These are phyloP conservation scores for Achlya flavicornis DNA, from an alignment of 2,888 invertebrate genomes.

Conservation along the genomic window DNA sequence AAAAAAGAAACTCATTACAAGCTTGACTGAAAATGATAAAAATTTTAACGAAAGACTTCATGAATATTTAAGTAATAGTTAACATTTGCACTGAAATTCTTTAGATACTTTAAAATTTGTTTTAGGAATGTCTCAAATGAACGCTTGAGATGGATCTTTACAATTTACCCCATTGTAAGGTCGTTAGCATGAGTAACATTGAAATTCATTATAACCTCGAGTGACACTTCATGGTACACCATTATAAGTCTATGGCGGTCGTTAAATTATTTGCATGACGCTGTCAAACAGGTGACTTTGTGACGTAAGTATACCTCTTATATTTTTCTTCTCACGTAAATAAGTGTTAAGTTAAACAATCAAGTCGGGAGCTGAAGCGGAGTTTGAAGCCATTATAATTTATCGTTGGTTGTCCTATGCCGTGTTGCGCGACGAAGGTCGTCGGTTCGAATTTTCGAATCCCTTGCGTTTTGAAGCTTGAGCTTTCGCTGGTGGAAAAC, in stretches of 20 bases:
- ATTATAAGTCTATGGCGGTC: background rate
- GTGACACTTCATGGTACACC: background rate
- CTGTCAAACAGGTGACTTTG: background rate
- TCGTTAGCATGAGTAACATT: conserved; percentile 3
- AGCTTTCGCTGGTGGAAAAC: too few relatives aligned
- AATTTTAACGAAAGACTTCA: too few relatives aligned
- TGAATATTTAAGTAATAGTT: too few relatives aligned
- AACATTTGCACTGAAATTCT: background rate
- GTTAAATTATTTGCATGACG: conserved; percentile 4
- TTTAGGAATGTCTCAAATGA: background rate
- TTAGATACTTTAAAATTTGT: background rate
- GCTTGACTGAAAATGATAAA: background rate
- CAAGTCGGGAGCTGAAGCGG: too few relatives aligned
- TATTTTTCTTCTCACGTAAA: too few relatives aligned
- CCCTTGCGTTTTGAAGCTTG: too few relatives aligned
- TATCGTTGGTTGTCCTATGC: too few relatives aligned
- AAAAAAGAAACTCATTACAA: background rate
- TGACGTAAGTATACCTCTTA: too few relatives aligned
- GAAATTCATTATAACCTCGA: background rate
- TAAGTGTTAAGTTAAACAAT: too few relatives aligned
- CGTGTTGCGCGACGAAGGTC: too few relatives aligned
- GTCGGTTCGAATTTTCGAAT: too few relatives aligned
- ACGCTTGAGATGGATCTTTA: conserved; percentile 1
- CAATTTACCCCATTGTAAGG: conserved; percentile 3
- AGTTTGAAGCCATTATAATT: too few relatives aligned